Conservation (phyloP, 2,797 vertebrate species). For the Neomorphus geoffroyi region DNA sequence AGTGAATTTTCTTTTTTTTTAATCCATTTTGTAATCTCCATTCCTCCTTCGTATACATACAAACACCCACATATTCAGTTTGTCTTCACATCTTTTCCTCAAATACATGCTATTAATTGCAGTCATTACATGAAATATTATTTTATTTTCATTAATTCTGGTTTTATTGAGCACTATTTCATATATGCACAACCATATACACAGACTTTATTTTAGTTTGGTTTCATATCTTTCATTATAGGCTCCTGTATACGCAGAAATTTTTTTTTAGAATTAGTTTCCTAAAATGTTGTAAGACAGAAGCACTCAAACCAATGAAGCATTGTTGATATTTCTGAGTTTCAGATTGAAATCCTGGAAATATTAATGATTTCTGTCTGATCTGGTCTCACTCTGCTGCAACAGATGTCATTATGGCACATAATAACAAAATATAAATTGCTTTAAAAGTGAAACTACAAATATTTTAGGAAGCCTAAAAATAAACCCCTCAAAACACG, state of each 20-base stretch:
- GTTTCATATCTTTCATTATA: neutral
- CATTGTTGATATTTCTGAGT: conserved; percentile 41
- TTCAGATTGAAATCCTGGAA: conserved; percentile 51
- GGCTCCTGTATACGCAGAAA: neutral
- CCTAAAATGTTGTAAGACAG: neutral
- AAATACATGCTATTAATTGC: neutral
- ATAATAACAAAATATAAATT: conserved; percentile 42
- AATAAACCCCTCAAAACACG: neutral
- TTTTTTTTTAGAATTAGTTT: neutral
- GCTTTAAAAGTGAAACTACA: conserved; percentile 29
- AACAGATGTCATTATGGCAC: conserved; percentile 37
- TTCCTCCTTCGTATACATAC: neutral
- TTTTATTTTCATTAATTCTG: neutral
- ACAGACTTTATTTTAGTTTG: neutral
- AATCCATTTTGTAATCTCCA: neutral
- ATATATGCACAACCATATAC: neutral
- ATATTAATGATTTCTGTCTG: conserved; percentile 56
- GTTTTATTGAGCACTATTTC: neutral
- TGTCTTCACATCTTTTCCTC: neutral
- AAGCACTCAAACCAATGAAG: conserved; percentile 54
- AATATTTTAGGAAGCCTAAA: conserved; percentile 19
- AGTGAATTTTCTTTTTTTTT: neutral
- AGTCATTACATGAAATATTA: neutral
- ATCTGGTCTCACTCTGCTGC: conserved; percentile 42
- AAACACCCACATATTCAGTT: neutral